Conservation (phyloP, 2,113 vertebrate species). For the Odobenus rosmarus region DNA sequence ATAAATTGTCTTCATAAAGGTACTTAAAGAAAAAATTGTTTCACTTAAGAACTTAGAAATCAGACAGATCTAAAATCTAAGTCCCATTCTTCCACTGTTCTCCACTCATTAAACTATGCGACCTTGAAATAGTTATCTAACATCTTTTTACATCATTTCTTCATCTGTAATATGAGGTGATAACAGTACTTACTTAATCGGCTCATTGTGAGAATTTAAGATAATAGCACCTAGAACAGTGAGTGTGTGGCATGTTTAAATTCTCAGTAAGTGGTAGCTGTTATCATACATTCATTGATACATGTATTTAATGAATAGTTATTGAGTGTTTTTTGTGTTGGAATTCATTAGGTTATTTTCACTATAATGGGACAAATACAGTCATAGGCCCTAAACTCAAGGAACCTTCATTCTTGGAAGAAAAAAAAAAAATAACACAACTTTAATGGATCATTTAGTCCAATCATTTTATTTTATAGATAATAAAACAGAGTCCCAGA, state of each 20-base stretch:
- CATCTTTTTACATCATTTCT: not conserved
- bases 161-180: not conserved
- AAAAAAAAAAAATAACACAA: not conserved
- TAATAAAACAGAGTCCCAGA: not conserved
- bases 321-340: not conserved
- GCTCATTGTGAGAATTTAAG: not conserved
- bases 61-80: not conserved
- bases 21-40: not conserved
- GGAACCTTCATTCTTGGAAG: not conserved
- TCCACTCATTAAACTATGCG: not conserved
- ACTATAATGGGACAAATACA: not conserved
- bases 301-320: not conserved
- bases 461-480: not conserved
- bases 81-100: not conserved
- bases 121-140: not conserved
- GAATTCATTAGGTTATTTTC: not conserved
- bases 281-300: not conserved
- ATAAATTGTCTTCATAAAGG: not conserved
- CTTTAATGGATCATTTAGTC: not conserved
- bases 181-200: not conserved
- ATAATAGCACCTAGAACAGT: not conserved
- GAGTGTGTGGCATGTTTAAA: not conserved
- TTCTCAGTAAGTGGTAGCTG: not conserved
- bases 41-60: not conserved
- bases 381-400: not conserved